Base-by-base conservation (phyloP, 2,113 vertebrate genomes). In the Lichenostomus cassidix region DNA sequence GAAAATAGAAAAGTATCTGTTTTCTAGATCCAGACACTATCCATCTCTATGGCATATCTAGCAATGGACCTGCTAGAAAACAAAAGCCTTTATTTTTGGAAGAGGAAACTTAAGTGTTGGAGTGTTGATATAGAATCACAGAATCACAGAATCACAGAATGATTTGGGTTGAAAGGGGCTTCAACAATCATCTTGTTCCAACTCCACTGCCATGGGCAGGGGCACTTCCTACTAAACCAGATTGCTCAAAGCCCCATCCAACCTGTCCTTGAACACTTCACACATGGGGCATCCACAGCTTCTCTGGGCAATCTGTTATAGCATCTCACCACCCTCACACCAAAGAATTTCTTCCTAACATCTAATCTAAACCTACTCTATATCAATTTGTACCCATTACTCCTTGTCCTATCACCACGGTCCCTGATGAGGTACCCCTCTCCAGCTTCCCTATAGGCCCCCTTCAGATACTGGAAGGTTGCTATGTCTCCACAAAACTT, bases 171-270 rank as follows among this genome's bases (percentile, higher is more conserved):
- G 29, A 25, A 83, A 83, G 41, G 12, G 18, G 55, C 18, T 4
- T 33, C 41, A 62, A 11, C 16, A 7, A 62, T 25, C 14, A 41
- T 39, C 29, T 49, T 31, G 4, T 55, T 76, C 4, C 17, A 76
- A 19, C 24, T 46, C 55, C 3, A 15, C 17, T 2, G 3, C 29
- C n/a, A 13, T 13, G 29, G 29, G 39, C n/a, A 60, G 0, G 0
- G 41, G 27, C 25, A 55, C 22, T 47, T 69, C 18, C 29, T 60
- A 41, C 11, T 33, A 27, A 31, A 55, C 9, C 35, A 69, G 29
- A 5, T 25, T 41, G 11, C 25, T 68, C 24, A 76, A 49, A 49
- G 41, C 5, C 8, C 8, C 25, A 49, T 33, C 47, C 55, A 69
- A 42, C 35, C 4, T 11, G 29, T n/a, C 46, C 29, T 23, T 49